A percentile compares a stretch with the other conserved stretches of the same genome.
phyloP scores from a whole-genome alignment of 1,140 invertebrate species.

The Penaeus vannamei region DNA sequence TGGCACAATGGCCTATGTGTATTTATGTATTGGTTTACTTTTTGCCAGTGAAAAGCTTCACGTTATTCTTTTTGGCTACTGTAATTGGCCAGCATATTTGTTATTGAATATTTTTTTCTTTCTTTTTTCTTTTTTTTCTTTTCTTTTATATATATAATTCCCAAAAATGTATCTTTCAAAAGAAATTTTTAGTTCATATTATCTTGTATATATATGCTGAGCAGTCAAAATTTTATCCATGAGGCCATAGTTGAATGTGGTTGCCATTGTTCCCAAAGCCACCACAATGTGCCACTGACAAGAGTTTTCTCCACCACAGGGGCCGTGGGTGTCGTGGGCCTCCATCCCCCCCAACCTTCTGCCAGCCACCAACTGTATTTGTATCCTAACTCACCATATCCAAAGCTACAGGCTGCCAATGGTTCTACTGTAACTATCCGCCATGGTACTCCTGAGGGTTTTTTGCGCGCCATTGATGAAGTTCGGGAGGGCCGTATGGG shows the following conservation, averaged over 20 bases:
- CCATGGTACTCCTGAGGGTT: conserved; percentile 76
- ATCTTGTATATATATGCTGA: too few species aligned
- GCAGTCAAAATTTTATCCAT: too few species aligned
- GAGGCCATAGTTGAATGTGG: not conserved
- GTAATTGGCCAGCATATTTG: too few species aligned
- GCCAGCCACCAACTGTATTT: conserved; percentile 44
- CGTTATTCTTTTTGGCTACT: not conserved
- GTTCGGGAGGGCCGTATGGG: conserved; percentile 86
- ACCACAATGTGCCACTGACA: conserved; percentile 43
- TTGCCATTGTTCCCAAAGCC: not conserved
- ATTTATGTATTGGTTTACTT: not conserved
- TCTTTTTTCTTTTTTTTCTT: too few species aligned
- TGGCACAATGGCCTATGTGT: conserved; percentile 41
- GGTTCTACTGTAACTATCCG: conserved; percentile 52
- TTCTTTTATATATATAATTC: too few species aligned
- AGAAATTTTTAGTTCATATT: too few species aligned
- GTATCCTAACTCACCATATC: conserved; percentile 54
- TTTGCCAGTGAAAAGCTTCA: not conserved
- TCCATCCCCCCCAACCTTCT: conserved; percentile 26
- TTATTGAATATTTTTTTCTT: too few species aligned
- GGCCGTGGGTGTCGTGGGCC: conserved; percentile 47
- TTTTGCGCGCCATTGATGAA: conserved; percentile 83
- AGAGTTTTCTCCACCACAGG: conserved; percentile 51
- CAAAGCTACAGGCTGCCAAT: conserved; percentile 52
- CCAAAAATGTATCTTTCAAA: not conserved